phyloP scores from a whole-genome alignment of 2,797 vertebrate genomes.

The Lemur catta region DNA sequence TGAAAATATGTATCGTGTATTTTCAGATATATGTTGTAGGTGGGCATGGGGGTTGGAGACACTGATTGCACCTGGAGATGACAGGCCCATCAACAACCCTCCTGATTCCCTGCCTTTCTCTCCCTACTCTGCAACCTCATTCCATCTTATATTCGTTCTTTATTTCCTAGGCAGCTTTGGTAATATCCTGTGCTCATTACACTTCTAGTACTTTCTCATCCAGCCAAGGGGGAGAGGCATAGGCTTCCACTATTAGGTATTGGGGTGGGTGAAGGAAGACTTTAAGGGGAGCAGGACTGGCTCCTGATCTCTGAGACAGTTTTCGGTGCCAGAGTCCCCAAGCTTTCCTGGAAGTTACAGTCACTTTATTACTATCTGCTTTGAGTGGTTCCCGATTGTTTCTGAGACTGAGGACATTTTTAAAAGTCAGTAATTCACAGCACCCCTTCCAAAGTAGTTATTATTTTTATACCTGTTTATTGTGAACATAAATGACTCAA shows the following conservation, averaged over 20 bases:
- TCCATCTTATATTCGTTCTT: background rate
- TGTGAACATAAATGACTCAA: conserved; percentile 57
- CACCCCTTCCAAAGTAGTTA: conserved; percentile 45
- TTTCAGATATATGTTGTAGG: background rate
- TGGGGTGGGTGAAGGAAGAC: background rate
- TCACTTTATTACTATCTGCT: background rate
- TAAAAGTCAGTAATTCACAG: conserved; percentile 45
- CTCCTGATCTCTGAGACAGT: background rate
- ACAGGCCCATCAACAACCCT: background rate
- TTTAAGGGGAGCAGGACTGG: background rate
- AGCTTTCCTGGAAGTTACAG: background rate
- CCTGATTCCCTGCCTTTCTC: background rate
- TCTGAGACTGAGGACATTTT: conserved; percentile 36
- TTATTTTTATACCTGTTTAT: conserved; percentile 57
- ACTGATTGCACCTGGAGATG: background rate
- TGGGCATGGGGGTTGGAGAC: background rate
- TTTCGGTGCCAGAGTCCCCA: background rate
- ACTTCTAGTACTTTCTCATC: background rate
- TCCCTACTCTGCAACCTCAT: background rate
- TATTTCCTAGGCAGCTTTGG: background rate
- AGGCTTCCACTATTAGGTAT: background rate
- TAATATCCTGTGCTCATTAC: background rate
- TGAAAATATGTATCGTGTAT: background rate
- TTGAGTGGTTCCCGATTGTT: conserved; percentile 5
- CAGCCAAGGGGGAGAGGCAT: background rate